A percentile compares a stretch with the other conserved stretches of the same genome.
Evolutionary conservation across 1,140 invertebrate species (phyloP).

Genomic region (Trinorchestia longiramus): DNA sequence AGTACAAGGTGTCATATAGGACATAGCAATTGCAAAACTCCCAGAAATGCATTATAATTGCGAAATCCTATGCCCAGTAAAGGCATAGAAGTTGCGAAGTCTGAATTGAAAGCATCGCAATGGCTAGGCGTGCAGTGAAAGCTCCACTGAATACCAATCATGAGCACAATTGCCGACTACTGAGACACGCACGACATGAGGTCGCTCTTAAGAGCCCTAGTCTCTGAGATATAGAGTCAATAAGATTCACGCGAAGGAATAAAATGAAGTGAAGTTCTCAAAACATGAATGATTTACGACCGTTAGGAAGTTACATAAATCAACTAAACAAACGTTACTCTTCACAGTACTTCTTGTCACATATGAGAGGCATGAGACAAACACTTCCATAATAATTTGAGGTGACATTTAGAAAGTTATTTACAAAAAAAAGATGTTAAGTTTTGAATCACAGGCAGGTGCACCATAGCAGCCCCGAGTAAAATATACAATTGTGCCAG

Average conservation of each 20-base stretch:
- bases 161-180: background rate
- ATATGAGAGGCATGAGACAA: background rate
- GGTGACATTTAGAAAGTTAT: background rate
- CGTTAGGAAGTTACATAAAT: background rate
- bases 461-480: background rate
- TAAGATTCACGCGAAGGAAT: background rate
- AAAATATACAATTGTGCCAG: background rate
- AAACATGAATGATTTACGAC: background rate
- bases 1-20: background rate
- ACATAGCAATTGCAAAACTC: background rate
- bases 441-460: slow-evolving; percentile 6
- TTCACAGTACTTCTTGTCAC: background rate
- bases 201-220: background rate
- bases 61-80: no score
- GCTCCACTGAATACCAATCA: background rate
- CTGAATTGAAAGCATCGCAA: background rate
- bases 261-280: background rate
- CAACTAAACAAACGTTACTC: background rate
- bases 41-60: no score
- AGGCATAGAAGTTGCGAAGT: no score
- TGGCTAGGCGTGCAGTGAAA: background rate
- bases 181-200: background rate
- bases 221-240: background rate
- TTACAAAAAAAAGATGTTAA: background rate
- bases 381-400: background rate